Percentiles rank a stretch among this genome's conserved stretches.
phyloP scores from a whole-genome alignment of 2,113 vertebrate species.

The Triplophysa dalaica region DNA sequence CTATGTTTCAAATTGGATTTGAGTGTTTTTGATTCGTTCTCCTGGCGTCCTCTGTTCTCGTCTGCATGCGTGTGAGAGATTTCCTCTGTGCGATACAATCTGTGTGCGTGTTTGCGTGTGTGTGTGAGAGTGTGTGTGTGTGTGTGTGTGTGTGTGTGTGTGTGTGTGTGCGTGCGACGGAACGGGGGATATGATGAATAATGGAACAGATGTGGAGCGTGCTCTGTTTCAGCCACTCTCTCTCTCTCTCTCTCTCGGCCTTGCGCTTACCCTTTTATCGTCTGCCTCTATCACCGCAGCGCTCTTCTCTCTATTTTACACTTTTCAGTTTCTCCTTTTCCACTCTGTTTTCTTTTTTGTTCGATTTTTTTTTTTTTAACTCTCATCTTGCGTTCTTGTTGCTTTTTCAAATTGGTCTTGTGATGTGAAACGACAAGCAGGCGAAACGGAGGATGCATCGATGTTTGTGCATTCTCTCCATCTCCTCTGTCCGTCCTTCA shows the following conservation, averaged over 20 bases:
- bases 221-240: conserved; percentile 28
- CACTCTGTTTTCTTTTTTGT: neutral
- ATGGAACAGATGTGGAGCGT: conserved; percentile 59
- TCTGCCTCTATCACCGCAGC: conserved; percentile 49
- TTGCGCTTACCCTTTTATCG: conserved; percentile 45
- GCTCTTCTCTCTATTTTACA: conserved; percentile 13
- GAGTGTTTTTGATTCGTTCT: no score
- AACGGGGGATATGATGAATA: conserved; percentile 54
- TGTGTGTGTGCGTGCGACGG: conserved; percentile 34
- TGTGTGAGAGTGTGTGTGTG: conserved; percentile 31
- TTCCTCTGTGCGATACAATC: no score
- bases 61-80: no score
- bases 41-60: no score
- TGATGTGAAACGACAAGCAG: neutral
- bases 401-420: conserved; percentile 36
- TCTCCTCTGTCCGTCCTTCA: neutral
- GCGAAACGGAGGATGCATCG: neutral
- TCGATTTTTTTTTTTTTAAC: conserved; percentile 21
- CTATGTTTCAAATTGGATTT: no score
- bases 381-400: neutral
- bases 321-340: conserved; percentile 41
- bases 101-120: no score
- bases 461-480: neutral
- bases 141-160: conserved; percentile 35
- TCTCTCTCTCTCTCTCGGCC: neutral